Base-by-base conservation (phyloP, 2,888 invertebrate species). In the Xanthorhoe spadicearia region DNA sequence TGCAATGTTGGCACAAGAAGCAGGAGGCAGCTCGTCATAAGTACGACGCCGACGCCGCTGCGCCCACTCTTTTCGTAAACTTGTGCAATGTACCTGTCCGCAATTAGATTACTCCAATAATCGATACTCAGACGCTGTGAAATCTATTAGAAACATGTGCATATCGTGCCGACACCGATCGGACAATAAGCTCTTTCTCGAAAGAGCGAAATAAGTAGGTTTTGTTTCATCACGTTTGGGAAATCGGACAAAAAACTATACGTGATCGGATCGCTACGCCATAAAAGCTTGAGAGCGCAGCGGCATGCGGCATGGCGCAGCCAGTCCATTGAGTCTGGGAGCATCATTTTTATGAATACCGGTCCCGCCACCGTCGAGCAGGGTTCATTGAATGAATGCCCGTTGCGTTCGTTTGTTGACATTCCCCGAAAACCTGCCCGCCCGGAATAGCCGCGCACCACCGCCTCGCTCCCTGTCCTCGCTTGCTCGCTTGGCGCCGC, bases 361-460 rank as follows among this genome's bases (percentile, higher is more conserved):
- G 90, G 74, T 72, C 70, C 83, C 87, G 87, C 79, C 82, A 88
- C 77, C 68, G 72, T 55, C 82, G 70, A 69, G 83, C 80, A 83
- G 91, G 86, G 92, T 92, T 92, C 91, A 93, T 88, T 92, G 92
- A 90, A 90, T 91, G 90, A 88, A 83, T 85, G 88, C 81, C 84
- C 85, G 89, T 71, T 71, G 74, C 74, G 72, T 87, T 85, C 88
- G 91, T 91, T 90, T 93, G 92, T 92, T 93, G 92, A 93, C 92
- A 92, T 92, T 92, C 92, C 90, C 92, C 92, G 89, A 92, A 92
- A 93, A 93, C 92, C 91, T 90, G 92, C 90, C 89, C 83, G 90
- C 90, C 85, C 86, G 87, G 88, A 90, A 92, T 91, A 92, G 88
- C 87, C 77, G 82, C 83, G 84, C 80, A 83, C 79, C 82, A 75